A percentile compares a stretch with the other conserved stretches of the same genome.
Evolutionary conservation across 2,113 vertebrate genomes (phyloP).

Genomic region (Lepisosteus osseus): DNA sequence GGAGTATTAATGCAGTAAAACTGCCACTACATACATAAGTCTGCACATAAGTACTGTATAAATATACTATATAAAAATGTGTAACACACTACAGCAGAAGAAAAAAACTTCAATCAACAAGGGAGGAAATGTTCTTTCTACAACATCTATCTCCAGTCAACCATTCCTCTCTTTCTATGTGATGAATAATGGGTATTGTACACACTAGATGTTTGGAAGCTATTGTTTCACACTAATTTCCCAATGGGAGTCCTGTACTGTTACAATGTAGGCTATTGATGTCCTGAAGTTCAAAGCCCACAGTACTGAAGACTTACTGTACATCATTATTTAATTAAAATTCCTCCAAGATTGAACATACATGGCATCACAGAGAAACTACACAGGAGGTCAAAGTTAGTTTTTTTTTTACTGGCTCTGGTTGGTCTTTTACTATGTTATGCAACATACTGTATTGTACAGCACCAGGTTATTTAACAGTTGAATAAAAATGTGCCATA

Average conservation of each 20-base stretch:
- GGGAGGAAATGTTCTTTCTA: slow-evolving; percentile 26
- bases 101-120: too few species aligned
- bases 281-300: slow-evolving; percentile 13
- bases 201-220: slow-evolving; percentile 19
- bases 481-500: too few species aligned
- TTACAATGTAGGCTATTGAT: slow-evolving; percentile 23
- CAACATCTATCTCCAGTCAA: slow-evolving; percentile 10
- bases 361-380: slow-evolving; percentile 11
- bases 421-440: neutral
- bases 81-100: too few species aligned
- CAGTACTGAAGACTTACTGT: slow-evolving; percentile 15
- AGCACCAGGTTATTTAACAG: too few species aligned
- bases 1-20: too few species aligned
- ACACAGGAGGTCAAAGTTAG: slow-evolving; percentile 17
- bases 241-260: slow-evolving; percentile 8
- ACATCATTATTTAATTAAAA: slow-evolving; percentile 31
- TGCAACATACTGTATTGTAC: too few species aligned
- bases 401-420: neutral
- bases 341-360: slow-evolving; percentile 17
- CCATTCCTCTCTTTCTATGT: slow-evolving; percentile 10
- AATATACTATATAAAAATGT: too few species aligned
- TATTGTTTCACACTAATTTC: slow-evolving; percentile 19
- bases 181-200: slow-evolving; percentile 40
- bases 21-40: too few species aligned
- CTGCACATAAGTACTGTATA: too few species aligned